These are phyloP conservation scores for Perdix hodgsoniae DNA, from an alignment of 2,797 vertebrate species.

Conservation along the genomic window DNA sequence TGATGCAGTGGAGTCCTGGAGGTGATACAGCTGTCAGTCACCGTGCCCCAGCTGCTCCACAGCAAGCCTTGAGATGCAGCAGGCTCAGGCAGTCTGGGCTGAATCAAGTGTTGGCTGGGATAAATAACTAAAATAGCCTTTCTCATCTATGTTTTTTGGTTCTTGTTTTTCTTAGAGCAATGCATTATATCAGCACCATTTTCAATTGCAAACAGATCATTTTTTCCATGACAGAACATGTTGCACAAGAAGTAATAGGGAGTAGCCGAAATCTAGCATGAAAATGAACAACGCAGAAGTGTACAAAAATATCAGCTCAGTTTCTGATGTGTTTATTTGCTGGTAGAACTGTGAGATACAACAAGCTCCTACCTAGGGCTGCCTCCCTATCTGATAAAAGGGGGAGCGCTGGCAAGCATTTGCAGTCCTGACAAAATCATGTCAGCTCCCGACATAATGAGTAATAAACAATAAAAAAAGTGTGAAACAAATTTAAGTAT, in stretches of 20 bases:
- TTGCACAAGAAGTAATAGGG: slow-evolving; percentile 14
- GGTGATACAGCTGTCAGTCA: not conserved
- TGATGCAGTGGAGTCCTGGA: not conserved
- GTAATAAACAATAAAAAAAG: not conserved
- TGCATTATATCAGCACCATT: not conserved
- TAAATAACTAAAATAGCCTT: not conserved
- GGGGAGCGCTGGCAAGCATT: not conserved
- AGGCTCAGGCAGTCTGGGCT: not conserved
- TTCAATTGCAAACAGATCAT: not conserved
- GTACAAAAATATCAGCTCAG: not conserved
- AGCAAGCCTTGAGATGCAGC: not conserved
- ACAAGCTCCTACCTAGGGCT: slow-evolving; percentile 4
- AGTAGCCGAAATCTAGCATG: not conserved
- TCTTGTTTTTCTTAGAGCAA: not conserved
- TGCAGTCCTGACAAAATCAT: slow-evolving; percentile 14
- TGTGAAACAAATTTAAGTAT: not conserved
- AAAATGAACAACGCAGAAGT: slow-evolving; percentile 3
- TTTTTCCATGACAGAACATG: not conserved
- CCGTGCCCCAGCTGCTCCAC: not conserved
- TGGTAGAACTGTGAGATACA: not conserved
- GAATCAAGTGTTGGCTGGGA: not conserved
- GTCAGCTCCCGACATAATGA: not conserved
- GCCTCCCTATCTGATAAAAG: not conserved
- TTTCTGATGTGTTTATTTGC: slow-evolving; percentile 18
- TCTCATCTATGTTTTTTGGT: not conserved